These are phyloP conservation scores for Stenopsyche tienmushanensis DNA, from an alignment of 1,140 invertebrate genomes.

Conservation along the genomic window DNA sequence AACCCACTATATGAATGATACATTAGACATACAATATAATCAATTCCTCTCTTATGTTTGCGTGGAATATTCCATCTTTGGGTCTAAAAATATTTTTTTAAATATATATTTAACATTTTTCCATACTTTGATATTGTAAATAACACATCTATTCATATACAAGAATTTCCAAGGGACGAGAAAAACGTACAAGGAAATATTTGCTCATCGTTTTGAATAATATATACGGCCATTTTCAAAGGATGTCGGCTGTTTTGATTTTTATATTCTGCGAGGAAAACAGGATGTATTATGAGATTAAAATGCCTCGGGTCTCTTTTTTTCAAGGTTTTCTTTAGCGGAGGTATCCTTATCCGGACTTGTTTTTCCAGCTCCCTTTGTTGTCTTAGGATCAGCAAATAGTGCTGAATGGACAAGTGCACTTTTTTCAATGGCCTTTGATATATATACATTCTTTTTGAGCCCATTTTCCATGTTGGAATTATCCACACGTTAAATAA, in stretches of 20 bases:
- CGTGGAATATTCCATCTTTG: too few relatives aligned
- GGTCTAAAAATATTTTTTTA: too few relatives aligned
- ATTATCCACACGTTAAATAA: too few relatives aligned
- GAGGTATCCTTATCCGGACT: not conserved
- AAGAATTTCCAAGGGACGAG: too few relatives aligned
- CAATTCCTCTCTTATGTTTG: too few relatives aligned
- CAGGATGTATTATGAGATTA: conserved; percentile 2
- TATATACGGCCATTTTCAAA: conserved; percentile 1
- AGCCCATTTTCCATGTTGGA: too few relatives aligned
- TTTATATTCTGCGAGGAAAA: not conserved
- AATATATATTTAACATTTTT: too few relatives aligned
- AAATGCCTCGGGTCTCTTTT: conserved; percentile 5
- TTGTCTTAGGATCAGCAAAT: conserved; percentile 23
- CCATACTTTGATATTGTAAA: too few relatives aligned
- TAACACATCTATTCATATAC: too few relatives aligned
- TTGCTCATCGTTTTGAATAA: not conserved
- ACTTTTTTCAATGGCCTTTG: conserved; percentile 3
- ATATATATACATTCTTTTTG: not conserved
- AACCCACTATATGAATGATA: too few relatives aligned
- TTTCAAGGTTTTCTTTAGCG: not conserved
- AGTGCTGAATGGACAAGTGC: conserved; percentile 10
- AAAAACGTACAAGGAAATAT: too few relatives aligned
- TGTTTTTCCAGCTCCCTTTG: not conserved
- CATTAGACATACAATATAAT: too few relatives aligned
- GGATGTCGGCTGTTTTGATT: not conserved